Evolutionary conservation across 2,888 invertebrate species (phyloP), one percentile per base, ranked within the genome.

Genomic region (Drosophila buzzatii): DNA sequence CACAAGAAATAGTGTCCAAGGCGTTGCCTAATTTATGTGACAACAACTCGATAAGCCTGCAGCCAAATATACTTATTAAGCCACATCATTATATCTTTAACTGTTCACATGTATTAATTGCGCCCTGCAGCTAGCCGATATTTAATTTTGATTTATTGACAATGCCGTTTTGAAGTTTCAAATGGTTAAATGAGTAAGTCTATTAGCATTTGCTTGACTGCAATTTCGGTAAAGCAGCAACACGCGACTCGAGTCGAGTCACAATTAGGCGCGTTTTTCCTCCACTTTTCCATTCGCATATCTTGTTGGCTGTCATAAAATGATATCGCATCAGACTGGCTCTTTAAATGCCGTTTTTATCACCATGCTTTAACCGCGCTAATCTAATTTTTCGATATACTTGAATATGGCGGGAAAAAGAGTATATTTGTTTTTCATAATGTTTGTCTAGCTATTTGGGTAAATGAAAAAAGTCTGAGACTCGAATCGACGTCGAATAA

Each of bases 21-120:
- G 44, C 58, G 45, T 31, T 52, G 67, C 1, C n/a, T 81, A 70
- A 84, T 89, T 84, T 84, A 84, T 86, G 55, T 6, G 53, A 39
- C 53, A 42, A 51, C 73, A 33, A 55, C 68, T 53, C 35, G 63
- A 78, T 66, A 73, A 67, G 84, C 81, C 79, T 45, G 31, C 7
- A 64, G 87, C 45, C 10, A 37, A 59, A 55, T 75, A 70, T 66
- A 68, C 70, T 69, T 72, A 80, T 70, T 70, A 63, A 49, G 45
- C 44, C 57, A 71, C 70, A 80, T 68, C 73, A 80, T 73, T 71
- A 75, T 49, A 7, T 44, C 53, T 70, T 70, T 81, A 89, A 83
- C 80, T 85, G 70, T 55, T 60, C 59, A 41, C 57, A 52, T 56
- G 55, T 66, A 39, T 76, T 58, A 75, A 53, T 53, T 58, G n/a